Evolutionary conservation across 2,888 invertebrate genomes (phyloP).

Genomic region (Galeruca laticollis): DNA sequence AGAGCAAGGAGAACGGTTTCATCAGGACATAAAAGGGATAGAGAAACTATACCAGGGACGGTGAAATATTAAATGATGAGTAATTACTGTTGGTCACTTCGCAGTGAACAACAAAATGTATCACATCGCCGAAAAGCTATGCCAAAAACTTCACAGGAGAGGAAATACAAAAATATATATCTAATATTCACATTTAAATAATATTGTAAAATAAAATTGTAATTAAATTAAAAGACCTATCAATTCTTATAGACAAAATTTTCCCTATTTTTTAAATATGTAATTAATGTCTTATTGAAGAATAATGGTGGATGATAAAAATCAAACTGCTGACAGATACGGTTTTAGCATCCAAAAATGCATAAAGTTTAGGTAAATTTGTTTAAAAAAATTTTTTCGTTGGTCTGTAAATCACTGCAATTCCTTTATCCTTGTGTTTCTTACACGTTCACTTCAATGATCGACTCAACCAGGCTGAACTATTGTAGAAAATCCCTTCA

Average conservation of each 20-base stretch:
- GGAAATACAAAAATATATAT: neutral
- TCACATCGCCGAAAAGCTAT: neutral
- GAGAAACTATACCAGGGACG: constrained; percentile 15
- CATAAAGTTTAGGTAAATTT: neutral
- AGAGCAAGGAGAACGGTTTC: constrained; percentile 13
- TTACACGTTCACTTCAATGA: too few relatives aligned
- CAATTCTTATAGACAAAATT: neutral
- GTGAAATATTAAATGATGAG: neutral
- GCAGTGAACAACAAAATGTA: neutral
- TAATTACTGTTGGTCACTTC: neutral
- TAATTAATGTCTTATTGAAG: neutral
- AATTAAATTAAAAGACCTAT: neutral
- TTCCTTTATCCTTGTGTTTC: too few relatives aligned
- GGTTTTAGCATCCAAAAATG: constrained; percentile 16
- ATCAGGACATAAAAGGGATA: constrained; percentile 8
- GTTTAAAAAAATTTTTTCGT: neutral
- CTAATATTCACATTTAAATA: neutral
- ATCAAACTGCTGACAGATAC: constrained; percentile 14
- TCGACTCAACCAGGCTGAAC: too few relatives aligned
- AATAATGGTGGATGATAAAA: constrained; percentile 2
- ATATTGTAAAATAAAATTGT: neutral
- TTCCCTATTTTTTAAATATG: neutral
- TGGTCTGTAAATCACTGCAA: too few relatives aligned
- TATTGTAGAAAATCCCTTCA: too few relatives aligned
- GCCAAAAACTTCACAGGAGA: neutral